Evolutionary conservation across 1,140 invertebrate genomes (phyloP), one percentile per base, ranked within the genome.

Genomic region (Hyposmocoma kahamanoa): DNA sequence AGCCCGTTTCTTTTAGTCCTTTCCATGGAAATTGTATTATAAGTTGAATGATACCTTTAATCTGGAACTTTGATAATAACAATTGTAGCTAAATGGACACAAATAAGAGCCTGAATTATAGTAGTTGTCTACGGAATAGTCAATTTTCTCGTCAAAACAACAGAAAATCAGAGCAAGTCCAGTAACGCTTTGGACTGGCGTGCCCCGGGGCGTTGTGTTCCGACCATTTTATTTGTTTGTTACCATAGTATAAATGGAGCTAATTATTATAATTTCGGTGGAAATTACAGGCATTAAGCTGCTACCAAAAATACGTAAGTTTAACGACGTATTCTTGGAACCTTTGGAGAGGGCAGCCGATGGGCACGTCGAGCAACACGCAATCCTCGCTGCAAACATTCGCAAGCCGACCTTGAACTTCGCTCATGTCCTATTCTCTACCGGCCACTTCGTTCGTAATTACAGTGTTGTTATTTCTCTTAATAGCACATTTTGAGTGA

Each of bases 301-400:
- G 82, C 82, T 85, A 85, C 82, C 82, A 83, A 85, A 85, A 73
- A 83, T 83, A 82, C 79, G 76, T 81, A 75, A 78, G 71, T 85
- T 83, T 83, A 83, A 85, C 79, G 77, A 85, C 62, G 72, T 75
- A 68, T 85, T 83, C 82, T 72, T 52, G 70, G 81, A 85, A 83
- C 52, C 71, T 69, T 72, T 66, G 61, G 62, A 47, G 43, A 53
- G 41, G 56, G 53, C 58, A 47, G 53, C 53, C 67, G 62, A 38
- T 55, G 70, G 67, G 70, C 59, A 46, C 55, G 67, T 55, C 52
- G 57, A 52, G 36, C 47, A 50, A 62, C 77, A 81, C 80, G 77
- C 80, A 71, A 81, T 50, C 48, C 53, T 17, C 59, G 56, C 53
- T 50, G 53, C 30, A 47, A 48, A 19, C 56, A 67, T 62, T 69